Conservation (phyloP, 2,113 vertebrate genomes). For the Trochalopteron elliotii region DNA sequence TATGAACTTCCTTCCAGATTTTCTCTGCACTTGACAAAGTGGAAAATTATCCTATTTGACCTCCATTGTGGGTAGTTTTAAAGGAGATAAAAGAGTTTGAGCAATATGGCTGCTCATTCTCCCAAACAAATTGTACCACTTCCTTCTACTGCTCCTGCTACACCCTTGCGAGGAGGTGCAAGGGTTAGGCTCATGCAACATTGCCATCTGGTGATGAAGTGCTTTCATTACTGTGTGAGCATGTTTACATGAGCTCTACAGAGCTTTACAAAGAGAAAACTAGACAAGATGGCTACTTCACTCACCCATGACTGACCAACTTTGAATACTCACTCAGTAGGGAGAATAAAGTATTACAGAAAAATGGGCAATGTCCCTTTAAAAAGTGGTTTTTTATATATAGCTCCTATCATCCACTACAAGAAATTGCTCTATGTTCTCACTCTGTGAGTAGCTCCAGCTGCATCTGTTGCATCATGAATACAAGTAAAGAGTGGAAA, state of each 20-base stretch:
- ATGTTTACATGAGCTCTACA: too few relatives aligned
- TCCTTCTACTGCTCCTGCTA: not conserved
- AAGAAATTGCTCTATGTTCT: not conserved
- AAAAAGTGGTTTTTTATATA: not conserved
- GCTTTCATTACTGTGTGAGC: not conserved
- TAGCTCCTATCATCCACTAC: not conserved
- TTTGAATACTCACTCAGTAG: not conserved
- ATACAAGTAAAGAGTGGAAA: not conserved
- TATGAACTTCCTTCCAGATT: not conserved
- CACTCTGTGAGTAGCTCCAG: not conserved
- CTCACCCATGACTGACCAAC: not conserved
- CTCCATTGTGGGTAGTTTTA: not conserved
- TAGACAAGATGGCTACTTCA: not conserved
- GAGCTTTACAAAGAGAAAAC: not conserved
- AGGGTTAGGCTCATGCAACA: conserved; percentile 29
- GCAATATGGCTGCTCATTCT: conserved; percentile 1
- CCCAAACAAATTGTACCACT: not conserved
- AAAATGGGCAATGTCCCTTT: not conserved
- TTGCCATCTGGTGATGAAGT: conserved; percentile 47
- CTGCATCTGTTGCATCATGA: not conserved
- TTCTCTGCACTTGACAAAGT: not conserved
- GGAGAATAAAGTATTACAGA: not conserved
- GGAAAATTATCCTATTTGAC: conserved; percentile 22
- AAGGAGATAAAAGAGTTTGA: conserved; percentile 19
- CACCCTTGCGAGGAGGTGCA: not conserved